Evolutionary conservation across 2,888 invertebrate species (phyloP), one percentile per base, ranked within the genome.

Genomic region (Heliconius sara): DNA sequence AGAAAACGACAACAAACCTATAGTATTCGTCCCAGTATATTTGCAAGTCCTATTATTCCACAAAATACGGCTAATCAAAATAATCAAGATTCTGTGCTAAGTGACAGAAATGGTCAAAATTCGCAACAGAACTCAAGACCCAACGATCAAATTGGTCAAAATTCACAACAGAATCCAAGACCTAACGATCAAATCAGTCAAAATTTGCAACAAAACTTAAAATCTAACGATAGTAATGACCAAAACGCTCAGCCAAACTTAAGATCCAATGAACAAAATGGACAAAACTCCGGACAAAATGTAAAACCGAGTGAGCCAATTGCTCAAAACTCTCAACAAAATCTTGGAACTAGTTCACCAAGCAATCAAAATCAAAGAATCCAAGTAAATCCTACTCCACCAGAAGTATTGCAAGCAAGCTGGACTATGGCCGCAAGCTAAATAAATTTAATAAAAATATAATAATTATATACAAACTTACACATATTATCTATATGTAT

Each of bases 1-100:
- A 93, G 96, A 77, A 87, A 86, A 1, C 85, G 85, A n/a, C 89
- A 90, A 0, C 88, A 90, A 27, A 88, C 89, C 0, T 93, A 87
- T 76, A 84, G 85, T 0, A 87, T 85, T 4, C 89, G 83, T 63
- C 87, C 85, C 0, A 93, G 90, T 70, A 60, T 84, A 4, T 93
- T 92, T 72, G 74, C 87, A 0, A 86, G 87, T 30, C 19, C 47
- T 43, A 68, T 74, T 30, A 60, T 67, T n/a, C 25, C 27, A 43
- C 79, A 77, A 81, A 75, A 70, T 74, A 63, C 13, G 22, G 60
- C 19, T 22, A 60, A 66, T 19, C 78, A 73, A 67, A 57, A n/a
- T 22, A 27, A 63, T 52, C 27, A 43, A 47, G 16, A 13, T 60
- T 30, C n/a, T 60, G 34, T 5, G 7, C 39, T 73, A 7, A 60